phyloP scores from a whole-genome alignment of 2,113 vertebrate genomes.

The Zosterops lateralis region DNA sequence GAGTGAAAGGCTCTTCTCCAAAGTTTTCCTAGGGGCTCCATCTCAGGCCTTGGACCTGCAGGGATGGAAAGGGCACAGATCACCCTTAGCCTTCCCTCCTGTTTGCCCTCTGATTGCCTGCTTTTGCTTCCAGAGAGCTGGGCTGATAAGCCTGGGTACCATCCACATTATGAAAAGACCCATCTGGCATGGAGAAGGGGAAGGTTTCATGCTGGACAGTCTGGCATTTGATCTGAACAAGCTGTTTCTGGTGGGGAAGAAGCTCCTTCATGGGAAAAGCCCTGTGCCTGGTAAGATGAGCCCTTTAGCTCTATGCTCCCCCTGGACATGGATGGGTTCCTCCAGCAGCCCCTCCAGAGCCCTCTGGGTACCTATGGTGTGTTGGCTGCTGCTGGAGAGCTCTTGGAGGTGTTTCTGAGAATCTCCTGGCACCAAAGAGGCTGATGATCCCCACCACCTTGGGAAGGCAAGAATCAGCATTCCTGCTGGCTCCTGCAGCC shows the following conservation, averaged over 20 bases:
- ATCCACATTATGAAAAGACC: background rate
- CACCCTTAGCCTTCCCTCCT: background rate
- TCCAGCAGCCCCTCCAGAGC: background rate
- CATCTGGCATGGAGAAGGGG: background rate
- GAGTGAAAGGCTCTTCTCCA: background rate
- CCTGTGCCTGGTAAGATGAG: background rate
- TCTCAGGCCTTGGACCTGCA: background rate
- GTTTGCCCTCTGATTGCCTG: background rate
- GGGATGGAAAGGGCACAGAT: background rate
- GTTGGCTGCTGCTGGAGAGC: background rate
- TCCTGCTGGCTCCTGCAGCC: background rate
- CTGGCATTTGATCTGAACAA: background rate
- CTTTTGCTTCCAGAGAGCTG: background rate
- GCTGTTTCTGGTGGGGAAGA: background rate
- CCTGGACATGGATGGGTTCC: rapidly evolving
- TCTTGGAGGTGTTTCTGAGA: background rate
- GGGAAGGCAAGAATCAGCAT: background rate
- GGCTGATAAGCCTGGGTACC: background rate
- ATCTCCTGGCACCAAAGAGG: background rate
- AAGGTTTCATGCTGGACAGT: background rate
- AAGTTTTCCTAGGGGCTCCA: background rate
- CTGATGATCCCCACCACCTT: background rate
- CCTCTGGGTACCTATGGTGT: rapidly evolving
- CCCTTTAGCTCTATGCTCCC: background rate
- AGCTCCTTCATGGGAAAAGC: background rate